Evolutionary conservation across 2,113 vertebrate species (phyloP).

Genomic region (Pristiophorus japonicus): DNA sequence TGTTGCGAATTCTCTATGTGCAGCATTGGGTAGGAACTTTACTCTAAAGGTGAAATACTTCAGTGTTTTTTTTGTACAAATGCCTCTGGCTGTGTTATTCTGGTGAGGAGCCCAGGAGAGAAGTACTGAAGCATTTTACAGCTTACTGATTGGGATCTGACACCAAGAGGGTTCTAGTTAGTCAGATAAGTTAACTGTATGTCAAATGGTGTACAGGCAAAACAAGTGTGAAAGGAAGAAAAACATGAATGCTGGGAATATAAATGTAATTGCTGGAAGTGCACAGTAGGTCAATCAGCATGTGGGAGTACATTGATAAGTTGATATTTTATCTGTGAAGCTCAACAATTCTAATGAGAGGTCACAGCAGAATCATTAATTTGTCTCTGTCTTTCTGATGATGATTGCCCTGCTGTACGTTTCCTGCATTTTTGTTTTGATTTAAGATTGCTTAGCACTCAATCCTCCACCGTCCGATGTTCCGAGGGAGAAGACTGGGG

Average conservation of each 20-base stretch:
- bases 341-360: background rate
- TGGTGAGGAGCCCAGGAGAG: background rate
- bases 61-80: background rate
- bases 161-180: background rate
- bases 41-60: background rate
- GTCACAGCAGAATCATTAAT: background rate
- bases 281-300: background rate
- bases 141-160: slow-evolving; percentile 10
- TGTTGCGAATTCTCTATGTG: background rate
- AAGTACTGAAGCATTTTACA: background rate
- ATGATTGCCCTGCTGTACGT: background rate
- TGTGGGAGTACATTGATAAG: background rate
- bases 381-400: background rate
- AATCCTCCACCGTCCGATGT: background rate
- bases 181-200: background rate
- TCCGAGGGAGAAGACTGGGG: too few relatives aligned
- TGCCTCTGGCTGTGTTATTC: slow-evolving; percentile 4
- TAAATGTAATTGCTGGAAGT: background rate
- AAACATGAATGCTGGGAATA: background rate
- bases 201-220: background rate
- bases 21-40: background rate
- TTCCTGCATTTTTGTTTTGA: background rate
- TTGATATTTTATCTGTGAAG: background rate
- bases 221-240: background rate
- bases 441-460: background rate